These are phyloP conservation scores for Dasypolia templi DNA, from an alignment of 2,888 invertebrate species.

Conservation along the genomic window DNA sequence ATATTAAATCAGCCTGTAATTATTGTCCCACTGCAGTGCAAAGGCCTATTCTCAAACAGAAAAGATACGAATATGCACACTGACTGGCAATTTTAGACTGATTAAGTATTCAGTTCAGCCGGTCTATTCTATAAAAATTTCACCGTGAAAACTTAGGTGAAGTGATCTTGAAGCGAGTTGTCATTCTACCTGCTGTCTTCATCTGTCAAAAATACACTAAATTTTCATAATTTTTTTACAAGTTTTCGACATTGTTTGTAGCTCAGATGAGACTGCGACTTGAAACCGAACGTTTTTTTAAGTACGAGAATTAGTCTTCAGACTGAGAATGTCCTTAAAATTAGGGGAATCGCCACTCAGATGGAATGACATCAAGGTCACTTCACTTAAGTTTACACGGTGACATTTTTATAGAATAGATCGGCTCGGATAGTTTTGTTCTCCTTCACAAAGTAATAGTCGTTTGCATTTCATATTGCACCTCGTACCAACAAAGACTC, in stretches of 20 bases:
- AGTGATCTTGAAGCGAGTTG: not conserved
- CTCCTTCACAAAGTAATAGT: not conserved
- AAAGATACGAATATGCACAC: not conserved
- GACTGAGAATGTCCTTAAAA: too few relatives aligned
- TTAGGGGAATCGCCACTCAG: too few relatives aligned
- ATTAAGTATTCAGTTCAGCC: not conserved
- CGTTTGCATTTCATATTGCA: slow-evolving; percentile 1
- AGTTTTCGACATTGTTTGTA: too few relatives aligned
- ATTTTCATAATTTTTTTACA: too few relatives aligned
- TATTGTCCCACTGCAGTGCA: too few relatives aligned
- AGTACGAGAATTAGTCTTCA: too few relatives aligned
- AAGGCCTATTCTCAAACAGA: not conserved
- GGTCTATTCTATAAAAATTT: not conserved
- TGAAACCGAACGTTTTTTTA: too few relatives aligned
- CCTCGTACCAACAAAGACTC: slow-evolving; percentile 1
- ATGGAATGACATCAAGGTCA: too few relatives aligned
- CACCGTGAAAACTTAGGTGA: not conserved
- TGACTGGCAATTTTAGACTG: not conserved
- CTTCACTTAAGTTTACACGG: not conserved
- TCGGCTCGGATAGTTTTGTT: not conserved
- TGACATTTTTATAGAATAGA: not conserved
- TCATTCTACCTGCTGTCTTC: not conserved
- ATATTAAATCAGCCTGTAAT: not conserved
- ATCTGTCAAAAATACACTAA: too few relatives aligned
- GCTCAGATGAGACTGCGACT: too few relatives aligned